Percentiles rank a stretch among this genome's conserved stretches.
phyloP scores from a whole-genome alignment of 2,113 vertebrate species.

The Chionomys nivalis region DNA sequence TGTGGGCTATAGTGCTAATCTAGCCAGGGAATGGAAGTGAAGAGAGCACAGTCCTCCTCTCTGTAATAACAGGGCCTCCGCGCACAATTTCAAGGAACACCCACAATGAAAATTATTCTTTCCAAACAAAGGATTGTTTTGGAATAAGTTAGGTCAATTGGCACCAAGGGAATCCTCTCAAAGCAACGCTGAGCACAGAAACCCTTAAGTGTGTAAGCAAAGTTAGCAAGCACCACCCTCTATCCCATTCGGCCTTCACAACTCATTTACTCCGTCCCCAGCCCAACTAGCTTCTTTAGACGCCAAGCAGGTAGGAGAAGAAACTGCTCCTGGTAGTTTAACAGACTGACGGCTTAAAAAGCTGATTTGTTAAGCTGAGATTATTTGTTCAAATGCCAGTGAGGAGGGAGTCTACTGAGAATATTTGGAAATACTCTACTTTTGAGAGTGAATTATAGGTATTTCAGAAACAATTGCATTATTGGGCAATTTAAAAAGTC shows the following conservation, averaged over 20 bases:
- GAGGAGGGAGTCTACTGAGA: background rate
- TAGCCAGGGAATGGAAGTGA: conserved; percentile 85
- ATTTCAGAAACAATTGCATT: conserved; percentile 14
- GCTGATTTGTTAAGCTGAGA: conserved; percentile 72
- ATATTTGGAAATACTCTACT: background rate
- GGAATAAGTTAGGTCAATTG: conserved; percentile 96
- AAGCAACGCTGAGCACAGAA: conserved; percentile 94
- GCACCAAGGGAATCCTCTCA: conserved; percentile 91
- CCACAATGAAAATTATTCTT: conserved; percentile 94
- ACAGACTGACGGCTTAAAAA: conserved; percentile 76
- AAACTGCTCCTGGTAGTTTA: conserved; percentile 83
- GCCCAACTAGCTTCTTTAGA: conserved; percentile 90
- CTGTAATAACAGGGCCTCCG: conserved; percentile 90
- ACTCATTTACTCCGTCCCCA: conserved; percentile 85
- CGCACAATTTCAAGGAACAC: conserved; percentile 95
- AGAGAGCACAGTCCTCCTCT: conserved; percentile 86
- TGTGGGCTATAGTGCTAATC: conserved; percentile 88
- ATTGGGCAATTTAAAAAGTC: conserved; percentile 11
- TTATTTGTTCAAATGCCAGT: conserved; percentile 82
- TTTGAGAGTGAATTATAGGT: background rate
- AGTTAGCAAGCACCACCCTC: conserved; percentile 89
- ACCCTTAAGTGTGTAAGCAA: conserved; percentile 91
- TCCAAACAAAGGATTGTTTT: conserved; percentile 95
- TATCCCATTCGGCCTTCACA: conserved; percentile 82
- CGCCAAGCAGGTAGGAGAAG: conserved; percentile 86